Percentiles rank a stretch among this genome's conserved stretches.
These are phyloP conservation scores for Remorina albescens DNA, from an alignment of 2,797 vertebrate genomes.

Conservation along the genomic window DNA sequence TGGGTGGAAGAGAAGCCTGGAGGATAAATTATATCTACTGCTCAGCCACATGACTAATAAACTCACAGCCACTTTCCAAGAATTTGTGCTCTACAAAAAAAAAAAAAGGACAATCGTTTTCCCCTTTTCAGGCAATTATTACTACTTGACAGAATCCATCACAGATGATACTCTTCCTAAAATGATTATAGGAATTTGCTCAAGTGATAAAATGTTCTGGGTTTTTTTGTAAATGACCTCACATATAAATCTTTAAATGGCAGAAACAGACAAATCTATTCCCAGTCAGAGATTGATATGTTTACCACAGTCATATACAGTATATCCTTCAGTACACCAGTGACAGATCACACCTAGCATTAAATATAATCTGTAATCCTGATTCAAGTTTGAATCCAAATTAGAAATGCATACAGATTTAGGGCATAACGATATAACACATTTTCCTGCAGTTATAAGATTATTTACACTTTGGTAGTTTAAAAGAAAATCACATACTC, in stretches of 20 bases:
- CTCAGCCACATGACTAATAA: slow-evolving; percentile 39
- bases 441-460: background rate
- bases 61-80: slow-evolving; percentile 33
- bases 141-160: background rate
- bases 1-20: slow-evolving; percentile 12
- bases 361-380: background rate
- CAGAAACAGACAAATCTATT: background rate
- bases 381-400: background rate
- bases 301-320: too few species aligned
- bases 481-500: background rate
- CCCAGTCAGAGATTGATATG: too few species aligned
- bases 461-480: background rate
- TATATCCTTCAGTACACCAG: too few species aligned
- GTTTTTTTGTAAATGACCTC: too few species aligned
- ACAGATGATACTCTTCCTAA: slow-evolving; percentile 4
- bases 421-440: background rate
- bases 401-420: background rate
- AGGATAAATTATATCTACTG: slow-evolving; percentile 34
- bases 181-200: background rate
- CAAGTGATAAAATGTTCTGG: slow-evolving; percentile 14
- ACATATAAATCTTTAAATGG: background rate
- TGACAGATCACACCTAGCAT: background rate
- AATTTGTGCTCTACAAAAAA: slow-evolving; percentile 1
- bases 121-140: background rate
- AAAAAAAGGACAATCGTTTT: too few species aligned